phyloP scores from a whole-genome alignment of 1,140 invertebrate genomes.

The Megalopta genalis region DNA sequence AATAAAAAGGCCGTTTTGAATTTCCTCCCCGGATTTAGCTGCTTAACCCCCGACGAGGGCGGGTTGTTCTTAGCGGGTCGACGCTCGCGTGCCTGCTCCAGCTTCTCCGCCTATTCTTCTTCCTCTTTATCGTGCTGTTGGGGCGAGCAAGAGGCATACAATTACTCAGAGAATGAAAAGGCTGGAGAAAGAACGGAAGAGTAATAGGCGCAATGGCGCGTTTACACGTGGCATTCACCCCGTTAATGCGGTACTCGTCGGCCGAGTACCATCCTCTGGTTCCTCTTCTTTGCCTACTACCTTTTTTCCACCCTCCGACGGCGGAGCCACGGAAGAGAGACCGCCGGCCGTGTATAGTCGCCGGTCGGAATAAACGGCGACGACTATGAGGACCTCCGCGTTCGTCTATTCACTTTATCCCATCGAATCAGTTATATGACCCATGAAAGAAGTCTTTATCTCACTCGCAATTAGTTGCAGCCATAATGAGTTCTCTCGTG shows the following conservation, averaged over 20 bases:
- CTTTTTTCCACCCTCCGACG: background rate
- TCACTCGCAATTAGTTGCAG: constrained; percentile 61
- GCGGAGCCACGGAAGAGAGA: background rate
- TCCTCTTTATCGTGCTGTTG: background rate
- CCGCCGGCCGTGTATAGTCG: background rate
- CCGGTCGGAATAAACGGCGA: constrained; percentile 6
- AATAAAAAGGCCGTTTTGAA: constrained; percentile 48
- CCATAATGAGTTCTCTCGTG: constrained; percentile 62
- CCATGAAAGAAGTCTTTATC: constrained; percentile 64
- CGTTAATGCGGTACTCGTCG: constrained; percentile 43
- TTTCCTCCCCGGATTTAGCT: constrained; percentile 38
- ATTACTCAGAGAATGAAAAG: constrained; percentile 27
- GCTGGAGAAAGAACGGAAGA: background rate
- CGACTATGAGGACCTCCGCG: constrained; percentile 17
- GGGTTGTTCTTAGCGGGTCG: constrained; percentile 29
- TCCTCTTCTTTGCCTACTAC: background rate
- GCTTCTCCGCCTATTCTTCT: constrained; percentile 11
- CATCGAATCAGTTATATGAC: constrained; percentile 60
- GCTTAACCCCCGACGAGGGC: constrained; percentile 9
- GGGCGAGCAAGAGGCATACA: constrained; percentile 14
- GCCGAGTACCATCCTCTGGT: constrained; percentile 17
- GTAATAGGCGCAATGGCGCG: constrained; percentile 31
- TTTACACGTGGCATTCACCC: constrained; percentile 46
- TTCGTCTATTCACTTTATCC: constrained; percentile 27
- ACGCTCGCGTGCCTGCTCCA: constrained; percentile 21